Base-by-base conservation (phyloP, 2,113 vertebrate genomes). In the Tachuris rubrigastra region DNA sequence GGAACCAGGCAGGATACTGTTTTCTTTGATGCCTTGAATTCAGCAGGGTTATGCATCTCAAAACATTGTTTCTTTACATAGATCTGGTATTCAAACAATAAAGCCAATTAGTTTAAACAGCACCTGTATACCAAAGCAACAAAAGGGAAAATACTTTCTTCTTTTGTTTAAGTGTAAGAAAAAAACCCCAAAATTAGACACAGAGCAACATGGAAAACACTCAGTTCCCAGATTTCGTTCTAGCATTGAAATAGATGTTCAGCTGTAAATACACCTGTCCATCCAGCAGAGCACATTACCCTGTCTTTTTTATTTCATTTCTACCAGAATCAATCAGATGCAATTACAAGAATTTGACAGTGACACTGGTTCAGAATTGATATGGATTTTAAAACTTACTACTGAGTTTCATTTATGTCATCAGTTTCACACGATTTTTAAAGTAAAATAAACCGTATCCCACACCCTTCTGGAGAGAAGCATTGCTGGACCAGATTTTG, bases 351-450 rank as follows among this genome's bases (percentile, higher is more conserved):
- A 27, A 33, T 31, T 63, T 69, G n/a, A 17, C 58, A 79, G 17
- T 16, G 31, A 37, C 9, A 10, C 0, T 9, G 8, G 44, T 22
- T 94, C 23, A 39, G 15, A 13, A 37, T 2, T 33, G 17, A 83
- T 35, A 5, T 27, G 35, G n/a, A 14, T 35, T 85, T 91, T 58
- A 69, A 87, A 87, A 62, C 19, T 37, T n/a, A 35, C 39, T 21
- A 33, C 1, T 3, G 5, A 46, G 25, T 71, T 74, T 41, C 16
- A 33, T 69, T 85, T 74, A n/a, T 42, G 37, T 15, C n/a, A 42
- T 33, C 0, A 0, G 35, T 58, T 65, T 53, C 25, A 58, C 5
- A 63, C 8, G 46, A 39, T 21, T 80, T 35, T 7, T n/a, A 79
- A 75, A 75, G 56, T 25, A 30, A 59, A 76, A 44, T 17, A 42